Evolutionary conservation across 2,113 vertebrate species (phyloP).

Genomic region (Macroglossus sobrinus): DNA sequence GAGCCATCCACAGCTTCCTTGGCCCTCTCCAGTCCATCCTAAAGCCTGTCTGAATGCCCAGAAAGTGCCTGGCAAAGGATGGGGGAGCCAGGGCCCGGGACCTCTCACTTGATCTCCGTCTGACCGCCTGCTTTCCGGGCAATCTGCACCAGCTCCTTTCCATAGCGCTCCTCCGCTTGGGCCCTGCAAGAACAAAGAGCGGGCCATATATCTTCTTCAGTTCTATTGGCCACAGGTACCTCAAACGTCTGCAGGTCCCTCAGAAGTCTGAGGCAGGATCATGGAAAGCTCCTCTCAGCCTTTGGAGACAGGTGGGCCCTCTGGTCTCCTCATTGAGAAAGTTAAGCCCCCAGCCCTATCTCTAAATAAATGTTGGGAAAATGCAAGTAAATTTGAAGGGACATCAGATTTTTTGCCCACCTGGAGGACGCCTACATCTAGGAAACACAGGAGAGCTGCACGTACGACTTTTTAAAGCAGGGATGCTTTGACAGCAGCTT

Average conservation of each 20-base stretch:
- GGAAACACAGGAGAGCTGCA: background rate
- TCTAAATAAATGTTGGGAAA: background rate
- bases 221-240: accelerated
- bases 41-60: background rate
- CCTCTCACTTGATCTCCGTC: conserved; percentile 91
- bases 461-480: background rate
- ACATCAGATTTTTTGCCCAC: no score
- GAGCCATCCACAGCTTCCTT: background rate
- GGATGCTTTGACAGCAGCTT: no score
- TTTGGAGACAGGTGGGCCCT: background rate
- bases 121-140: conserved; percentile 92
- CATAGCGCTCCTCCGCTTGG: conserved; percentile 93
- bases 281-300: accelerated
- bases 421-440: accelerated
- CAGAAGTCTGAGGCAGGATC: accelerated
- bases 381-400: background rate
- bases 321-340: background rate
- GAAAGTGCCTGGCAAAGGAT: background rate
- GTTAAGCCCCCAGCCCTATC: background rate
- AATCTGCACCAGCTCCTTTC: conserved; percentile 93
- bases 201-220: accelerated
- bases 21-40: background rate
- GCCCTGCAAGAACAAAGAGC: conserved; percentile 82
- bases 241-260: accelerated
- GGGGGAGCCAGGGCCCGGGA: background rate